Evolutionary conservation across 1,140 invertebrate species (phyloP), one percentile per base, ranked within the genome.

Genomic region (Eufriesea mexicana): DNA sequence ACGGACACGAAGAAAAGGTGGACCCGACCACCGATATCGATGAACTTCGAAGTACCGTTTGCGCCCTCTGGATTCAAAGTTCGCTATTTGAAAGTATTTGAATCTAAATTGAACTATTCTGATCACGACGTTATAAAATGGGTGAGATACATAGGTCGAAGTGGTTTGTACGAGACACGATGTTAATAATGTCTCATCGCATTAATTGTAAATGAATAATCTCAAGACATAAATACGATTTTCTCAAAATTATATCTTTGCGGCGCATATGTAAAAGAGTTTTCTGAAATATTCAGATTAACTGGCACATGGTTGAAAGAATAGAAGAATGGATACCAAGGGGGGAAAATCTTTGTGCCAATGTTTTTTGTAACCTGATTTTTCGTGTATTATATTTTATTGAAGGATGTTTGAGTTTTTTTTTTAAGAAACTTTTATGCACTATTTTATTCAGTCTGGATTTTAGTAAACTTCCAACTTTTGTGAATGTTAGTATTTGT

Each of bases 61-160:
- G 99, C 99, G 18, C 99, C 99, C 16, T 99, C 99, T 83, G 99
- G 99, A 20, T 99, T 99, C 92, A 97, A 99, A 95, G 99, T 99
- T 67, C 97, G 99, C 12, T 99, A 99, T 94, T 94, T 99, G 90
- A 99, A 99, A 95, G 99, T 99, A 64, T 99, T 99, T 90, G 99
- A 99, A 94, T 98, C 99, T 0, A 99, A 99, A 94, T 95, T 99
- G 76, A 99, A 99, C 95, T 99, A 99, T 94, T 99, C 99, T 49
- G 99, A 99, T 93, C 99, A 99, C 90, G 99, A 99, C 94, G 99
- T 99, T 85, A 99, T 99, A 91, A 99, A 99, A 97, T 99, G 99
- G 99, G 99, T 99, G 42, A 96, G 99, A 64, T 99, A 99, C 94
- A 99, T 99, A 92, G 99, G 99, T 23, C 96, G 98, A 88, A 99